A percentile compares a stretch with the other conserved stretches of the same genome.
These are phyloP conservation scores for Sphenopsis melanotis DNA, from an alignment of 2,797 vertebrate genomes.

Conservation along the genomic window DNA sequence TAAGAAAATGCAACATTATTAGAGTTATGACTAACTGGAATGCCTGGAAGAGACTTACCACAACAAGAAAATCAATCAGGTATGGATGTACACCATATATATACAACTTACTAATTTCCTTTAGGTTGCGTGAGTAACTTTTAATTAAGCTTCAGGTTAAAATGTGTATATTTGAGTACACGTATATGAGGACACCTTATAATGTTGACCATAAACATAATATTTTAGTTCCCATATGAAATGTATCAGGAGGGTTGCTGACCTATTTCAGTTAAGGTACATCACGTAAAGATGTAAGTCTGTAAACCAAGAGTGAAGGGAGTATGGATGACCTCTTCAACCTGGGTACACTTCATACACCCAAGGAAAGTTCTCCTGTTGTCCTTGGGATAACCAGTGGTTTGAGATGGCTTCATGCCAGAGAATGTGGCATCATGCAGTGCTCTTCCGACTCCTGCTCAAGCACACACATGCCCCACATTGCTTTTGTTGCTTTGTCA, in stretches of 20 bases:
- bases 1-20: background rate
- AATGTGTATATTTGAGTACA: background rate
- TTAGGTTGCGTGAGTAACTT: background rate
- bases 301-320: background rate
- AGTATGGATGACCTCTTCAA: background rate
- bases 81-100: background rate
- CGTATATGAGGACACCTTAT: background rate
- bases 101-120: background rate
- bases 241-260: background rate
- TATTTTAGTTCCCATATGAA: background rate
- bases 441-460: background rate
- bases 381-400: background rate
- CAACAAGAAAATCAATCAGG: background rate
- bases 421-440: rapidly evolving
- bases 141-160: background rate
- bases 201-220: background rate
- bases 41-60: background rate
- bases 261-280: background rate
- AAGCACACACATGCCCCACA: background rate
- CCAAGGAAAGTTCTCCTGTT: background rate
- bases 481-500: background rate
- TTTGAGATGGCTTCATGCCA: background rate
- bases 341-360: background rate
- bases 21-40: background rate
- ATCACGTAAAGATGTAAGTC: background rate